Percentiles rank a stretch among this genome's conserved stretches.
phyloP scores from a whole-genome alignment of 2,888 invertebrate species.

The Brassicogethes aeneus region DNA sequence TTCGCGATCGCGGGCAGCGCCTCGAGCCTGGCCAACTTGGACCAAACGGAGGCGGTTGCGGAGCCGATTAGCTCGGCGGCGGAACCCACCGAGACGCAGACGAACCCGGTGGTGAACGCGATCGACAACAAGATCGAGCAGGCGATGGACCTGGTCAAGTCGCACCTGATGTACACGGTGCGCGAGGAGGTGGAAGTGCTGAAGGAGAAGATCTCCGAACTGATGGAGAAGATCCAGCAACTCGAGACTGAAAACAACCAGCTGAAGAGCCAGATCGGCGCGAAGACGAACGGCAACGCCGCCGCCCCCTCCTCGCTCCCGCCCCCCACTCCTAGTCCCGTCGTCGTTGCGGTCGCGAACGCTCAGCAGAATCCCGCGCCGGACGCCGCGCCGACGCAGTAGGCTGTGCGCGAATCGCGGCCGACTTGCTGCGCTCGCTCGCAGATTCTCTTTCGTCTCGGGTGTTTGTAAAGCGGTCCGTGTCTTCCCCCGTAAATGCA shows the following conservation, averaged over 20 bases:
- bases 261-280: slow-evolving; percentile 43
- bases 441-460: too few species aligned
- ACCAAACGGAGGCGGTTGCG: slow-evolving; percentile 20
- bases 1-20: slow-evolving; percentile 36
- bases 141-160: slow-evolving; percentile 71
- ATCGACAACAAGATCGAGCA: slow-evolving; percentile 76
- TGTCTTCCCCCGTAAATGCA: too few species aligned
- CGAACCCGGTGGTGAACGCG: slow-evolving; percentile 48
- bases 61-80: slow-evolving; percentile 17
- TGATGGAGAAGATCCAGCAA: slow-evolving; percentile 60
- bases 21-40: slow-evolving; percentile 29
- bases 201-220: slow-evolving; percentile 63
- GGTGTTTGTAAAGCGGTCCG: too few species aligned
- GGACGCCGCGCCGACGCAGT: slow-evolving; percentile 4
- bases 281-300: slow-evolving; percentile 7
- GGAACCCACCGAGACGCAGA: slow-evolving; percentile 26
- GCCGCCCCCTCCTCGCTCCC: slow-evolving; percentile 6
- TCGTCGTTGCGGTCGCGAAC: slow-evolving; percentile 8
- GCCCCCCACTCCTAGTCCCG: slow-evolving; percentile 13
- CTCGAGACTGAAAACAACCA: slow-evolving; percentile 62
- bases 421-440: too few species aligned
- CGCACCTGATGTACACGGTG: slow-evolving; percentile 70
- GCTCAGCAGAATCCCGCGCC: slow-evolving; percentile 7
- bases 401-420: too few species aligned
- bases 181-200: slow-evolving; percentile 69